Evolutionary conservation across 2,797 vertebrate genomes (phyloP).

Genomic region (Tympanoctomys barrerae): DNA sequence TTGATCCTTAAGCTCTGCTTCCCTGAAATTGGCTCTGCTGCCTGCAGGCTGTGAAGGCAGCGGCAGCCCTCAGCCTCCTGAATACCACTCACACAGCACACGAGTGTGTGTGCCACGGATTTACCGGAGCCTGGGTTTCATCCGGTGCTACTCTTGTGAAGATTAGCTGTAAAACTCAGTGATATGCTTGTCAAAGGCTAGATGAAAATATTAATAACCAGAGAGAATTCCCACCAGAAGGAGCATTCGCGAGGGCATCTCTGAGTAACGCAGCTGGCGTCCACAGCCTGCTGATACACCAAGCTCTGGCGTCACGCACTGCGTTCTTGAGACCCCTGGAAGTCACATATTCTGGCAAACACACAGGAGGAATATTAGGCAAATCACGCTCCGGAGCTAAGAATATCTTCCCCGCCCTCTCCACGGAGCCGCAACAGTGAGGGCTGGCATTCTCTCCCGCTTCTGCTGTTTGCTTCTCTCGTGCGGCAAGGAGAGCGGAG

Average conservation of each 20-base stretch:
- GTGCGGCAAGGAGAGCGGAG: constrained; percentile 57
- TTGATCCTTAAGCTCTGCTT: background rate
- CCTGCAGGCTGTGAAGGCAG: background rate
- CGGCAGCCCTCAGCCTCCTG: background rate
- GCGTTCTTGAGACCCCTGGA: background rate
- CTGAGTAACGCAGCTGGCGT: background rate
- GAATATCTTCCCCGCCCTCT: constrained; percentile 63
- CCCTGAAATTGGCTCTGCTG: background rate
- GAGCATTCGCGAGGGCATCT: background rate
- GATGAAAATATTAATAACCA: constrained; percentile 28
- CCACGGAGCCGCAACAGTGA: constrained; percentile 13
- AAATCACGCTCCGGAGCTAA: constrained; percentile 67
- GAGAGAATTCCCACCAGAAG: background rate
- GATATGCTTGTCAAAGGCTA: constrained; percentile 28
- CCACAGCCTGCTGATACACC: background rate
- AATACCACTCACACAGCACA: background rate
- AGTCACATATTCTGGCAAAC: constrained; percentile 61
- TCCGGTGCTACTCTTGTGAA: constrained; percentile 20
- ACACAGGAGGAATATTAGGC: constrained; percentile 70
- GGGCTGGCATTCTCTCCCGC: constrained; percentile 60
- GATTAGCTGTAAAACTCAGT: constrained; percentile 20
- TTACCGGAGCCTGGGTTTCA: background rate
- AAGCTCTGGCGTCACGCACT: background rate
- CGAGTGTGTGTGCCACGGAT: background rate
- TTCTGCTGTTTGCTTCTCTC: constrained; percentile 79